Evolutionary conservation across 1,140 invertebrate species (phyloP), one percentile per base, ranked within the genome.

Genomic region (Sinonovacula constricta): DNA sequence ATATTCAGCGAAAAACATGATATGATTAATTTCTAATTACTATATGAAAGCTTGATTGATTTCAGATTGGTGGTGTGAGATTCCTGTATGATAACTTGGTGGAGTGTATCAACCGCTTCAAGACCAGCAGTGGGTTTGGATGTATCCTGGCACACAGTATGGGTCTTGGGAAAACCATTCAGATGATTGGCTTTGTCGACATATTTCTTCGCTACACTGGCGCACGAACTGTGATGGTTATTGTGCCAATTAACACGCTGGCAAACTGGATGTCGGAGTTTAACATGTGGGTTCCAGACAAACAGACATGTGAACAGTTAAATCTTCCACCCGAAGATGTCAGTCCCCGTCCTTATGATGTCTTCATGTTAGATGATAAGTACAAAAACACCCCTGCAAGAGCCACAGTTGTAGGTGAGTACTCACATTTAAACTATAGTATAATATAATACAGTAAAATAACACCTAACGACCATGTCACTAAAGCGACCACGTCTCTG

Each of bases 241-340:
- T 99, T 81, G 98, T 99, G 93, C 98, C 98, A 0, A 99, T 99
- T 68, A 99, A 99, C 92, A 99, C 98, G 1, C 92, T 99, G 66
- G 98, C 99, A 92, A 99, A 99, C 92, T 99, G 98, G 98, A 91
- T 97, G 77, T 94, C 95, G 2, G 98, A 99, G 90, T 99, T 98
- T 87, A 98, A 99, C 88, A 96, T 97, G 94, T 99, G 98, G 97
- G 89, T 97, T 59, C 96, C 97, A 3, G 31, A 72, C 26, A 59
- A 62, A 68, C 26, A 75, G 76, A 59, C 56, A 24, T 70, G 80
- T 81, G 33, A 77, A 70, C 57, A 69, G 18, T 60, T 62, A n/a
- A 69, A 69, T 31, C 49, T 78, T 26, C 57, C 56, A 14, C 53
- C 39, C 0, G 67, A 65, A n/a, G 69, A 83, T 14, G 56, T 84